phyloP scores from a whole-genome alignment of 2,888 invertebrate genomes.

The Poecilus cupreus region DNA sequence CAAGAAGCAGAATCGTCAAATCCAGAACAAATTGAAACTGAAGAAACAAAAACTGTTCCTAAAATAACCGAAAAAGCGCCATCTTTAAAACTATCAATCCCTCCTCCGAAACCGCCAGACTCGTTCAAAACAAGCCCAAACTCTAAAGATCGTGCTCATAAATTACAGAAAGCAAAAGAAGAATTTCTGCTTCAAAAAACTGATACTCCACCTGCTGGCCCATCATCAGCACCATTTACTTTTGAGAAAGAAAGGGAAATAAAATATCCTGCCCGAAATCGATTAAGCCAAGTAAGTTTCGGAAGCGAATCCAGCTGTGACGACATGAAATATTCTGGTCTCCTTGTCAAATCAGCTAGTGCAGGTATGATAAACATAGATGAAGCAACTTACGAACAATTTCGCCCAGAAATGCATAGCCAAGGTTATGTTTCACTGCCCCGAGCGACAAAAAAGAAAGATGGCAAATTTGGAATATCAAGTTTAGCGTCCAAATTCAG shows the following conservation, averaged over 20 bases:
- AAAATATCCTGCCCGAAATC: slow-evolving; percentile 68
- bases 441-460: slow-evolving; percentile 68
- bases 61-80: slow-evolving; percentile 66
- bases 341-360: slow-evolving; percentile 83
- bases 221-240: slow-evolving; percentile 41
- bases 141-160: slow-evolving; percentile 75
- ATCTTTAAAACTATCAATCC: slow-evolving; percentile 67
- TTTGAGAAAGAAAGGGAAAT: slow-evolving; percentile 61
- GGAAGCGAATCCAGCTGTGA: slow-evolving; percentile 77
- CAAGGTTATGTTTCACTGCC: slow-evolving; percentile 76
- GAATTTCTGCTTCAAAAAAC: slow-evolving; percentile 76
- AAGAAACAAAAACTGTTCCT: not conserved
- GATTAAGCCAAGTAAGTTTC: slow-evolving; percentile 78
- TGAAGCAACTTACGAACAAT: slow-evolving; percentile 77
- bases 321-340: slow-evolving; percentile 67
- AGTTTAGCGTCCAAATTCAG: slow-evolving; percentile 78
- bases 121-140: slow-evolving; percentile 61
- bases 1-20: not conserved
- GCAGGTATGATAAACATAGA: slow-evolving; percentile 86
- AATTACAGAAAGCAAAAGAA: slow-evolving; percentile 82
- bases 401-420: slow-evolving; percentile 71
- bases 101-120: slow-evolving; percentile 59
- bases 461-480: slow-evolving; percentile 73
- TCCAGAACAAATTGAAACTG: not conserved
- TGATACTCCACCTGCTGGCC: not conserved